Evolutionary conservation across 2,888 invertebrate species (phyloP), one percentile per base, ranked within the genome.

Genomic region (Lasioglossum zephyrum): DNA sequence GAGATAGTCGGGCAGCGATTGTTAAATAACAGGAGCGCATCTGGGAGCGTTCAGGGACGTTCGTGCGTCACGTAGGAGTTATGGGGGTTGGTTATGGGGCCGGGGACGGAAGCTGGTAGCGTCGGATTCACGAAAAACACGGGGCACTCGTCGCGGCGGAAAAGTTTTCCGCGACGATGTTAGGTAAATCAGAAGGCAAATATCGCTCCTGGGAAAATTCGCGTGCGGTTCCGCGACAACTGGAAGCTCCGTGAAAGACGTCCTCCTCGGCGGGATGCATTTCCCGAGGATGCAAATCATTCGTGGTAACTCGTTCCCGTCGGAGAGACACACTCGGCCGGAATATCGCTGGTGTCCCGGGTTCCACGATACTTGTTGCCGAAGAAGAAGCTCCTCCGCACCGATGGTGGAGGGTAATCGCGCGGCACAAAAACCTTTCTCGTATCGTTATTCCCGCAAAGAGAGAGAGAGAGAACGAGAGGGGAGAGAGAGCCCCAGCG

Each of bases 391-490:
- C 66, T 31, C 18, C 26, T 18, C 26, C 26, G 53, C 53, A 3
- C 53, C 22, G 53, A 8, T 53, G 41, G 26, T 22, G 16, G 22
- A 44, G 49, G 49, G 63, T n/a, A 47, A 74, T 79, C 79, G 66
- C 22, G 41, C 66, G 79, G 26, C 49, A 41, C 49, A 81, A 77
- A 73, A 73, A 57, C 57, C 47, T 69, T 74, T 70, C 41, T 39
- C 81, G 77, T 60, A 60, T 81, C 81, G 73, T 77, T 81, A 83
- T 81, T 66, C 60, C 63, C 60, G 49, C 16, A 16, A 22, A 53
- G 53, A 53, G 74, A 22, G 1, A 53, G 53, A 3, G 74, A 53
- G 8, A 53, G 53, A 53, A 18, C 18, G 47, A 18, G 16, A 5
- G 16, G 47, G 1, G 77, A 49, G 49, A 22, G 49, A 2, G 53